A percentile compares a stretch with the other conserved stretches of the same genome.
Evolutionary conservation across 2,113 vertebrate species (phyloP).

Genomic region (Dryoscopus gambensis): DNA sequence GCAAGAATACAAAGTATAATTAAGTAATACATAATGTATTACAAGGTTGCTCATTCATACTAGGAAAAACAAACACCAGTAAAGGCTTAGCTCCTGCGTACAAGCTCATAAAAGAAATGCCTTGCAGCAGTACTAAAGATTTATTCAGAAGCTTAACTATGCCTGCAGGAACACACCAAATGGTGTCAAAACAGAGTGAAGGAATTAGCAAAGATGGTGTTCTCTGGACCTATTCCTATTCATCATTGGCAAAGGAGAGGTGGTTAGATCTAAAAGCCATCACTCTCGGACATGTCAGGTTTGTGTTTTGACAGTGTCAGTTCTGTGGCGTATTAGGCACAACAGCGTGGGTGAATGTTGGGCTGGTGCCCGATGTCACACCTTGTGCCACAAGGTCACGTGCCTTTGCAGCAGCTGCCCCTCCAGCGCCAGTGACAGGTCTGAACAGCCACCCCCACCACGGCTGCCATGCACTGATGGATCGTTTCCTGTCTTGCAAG

Average conservation of each 20-base stretch:
- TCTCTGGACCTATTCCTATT: not conserved
- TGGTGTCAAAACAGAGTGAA: not conserved
- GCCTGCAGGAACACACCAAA: not conserved
- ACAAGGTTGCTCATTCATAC: not conserved
- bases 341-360: fast-evolving
- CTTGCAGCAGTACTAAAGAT: not conserved
- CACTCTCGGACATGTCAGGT: fast-evolving
- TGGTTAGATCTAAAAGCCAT: not conserved
- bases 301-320: not conserved
- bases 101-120: not conserved
- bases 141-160: not conserved
- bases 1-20: not conserved
- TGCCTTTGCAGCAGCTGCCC: not conserved
- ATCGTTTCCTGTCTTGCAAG: not conserved
- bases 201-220: not conserved
- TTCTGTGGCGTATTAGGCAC: not conserved
- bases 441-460: not conserved
- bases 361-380: not conserved
- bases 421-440: not conserved
- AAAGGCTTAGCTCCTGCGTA: not conserved
- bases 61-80: not conserved
- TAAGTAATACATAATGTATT: not conserved
- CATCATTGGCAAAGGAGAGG: not conserved
- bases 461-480: not conserved
- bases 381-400: not conserved